Evolutionary conservation across 2,888 invertebrate genomes (phyloP).

Genomic region (Mechanitis mazaeus): DNA sequence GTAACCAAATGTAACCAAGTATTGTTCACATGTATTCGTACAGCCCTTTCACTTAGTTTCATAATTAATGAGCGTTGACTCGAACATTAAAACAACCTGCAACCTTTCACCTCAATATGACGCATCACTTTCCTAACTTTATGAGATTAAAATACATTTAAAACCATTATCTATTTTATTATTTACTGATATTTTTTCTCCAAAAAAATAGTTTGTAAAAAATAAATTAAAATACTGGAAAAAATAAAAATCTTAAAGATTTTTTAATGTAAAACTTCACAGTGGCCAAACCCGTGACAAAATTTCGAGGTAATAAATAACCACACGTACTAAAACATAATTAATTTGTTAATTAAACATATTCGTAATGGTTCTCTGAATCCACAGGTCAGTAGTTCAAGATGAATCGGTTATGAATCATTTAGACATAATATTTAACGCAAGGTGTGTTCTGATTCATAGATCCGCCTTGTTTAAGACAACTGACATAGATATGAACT

Average conservation of each 20-base stretch:
- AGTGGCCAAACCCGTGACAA: neutral
- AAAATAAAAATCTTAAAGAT: no score
- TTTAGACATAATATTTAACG: slow-evolving; percentile 24
- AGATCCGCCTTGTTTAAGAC: slow-evolving; percentile 46
- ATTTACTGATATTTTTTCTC: no score
- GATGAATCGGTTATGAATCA: slow-evolving; percentile 33
- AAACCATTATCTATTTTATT: no score
- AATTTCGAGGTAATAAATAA: slow-evolving; percentile 19
- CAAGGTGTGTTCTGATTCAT: slow-evolving; percentile 44
- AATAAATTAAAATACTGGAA: no score
- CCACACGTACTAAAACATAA: slow-evolving; percentile 6
- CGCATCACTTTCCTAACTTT: slow-evolving; percentile 12
- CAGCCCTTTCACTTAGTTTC: slow-evolving; percentile 29
- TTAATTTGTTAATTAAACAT: slow-evolving; percentile 20
- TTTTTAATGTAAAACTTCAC: no score
- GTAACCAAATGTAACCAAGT: neutral
- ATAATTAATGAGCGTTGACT: slow-evolving; percentile 44
- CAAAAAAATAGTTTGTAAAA: no score
- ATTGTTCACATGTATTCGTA: neutral
- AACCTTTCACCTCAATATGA: slow-evolving; percentile 33
- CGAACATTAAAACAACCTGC: slow-evolving; percentile 41
- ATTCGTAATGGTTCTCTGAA: slow-evolving; percentile 24
- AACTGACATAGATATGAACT: slow-evolving; percentile 22
- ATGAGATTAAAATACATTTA: no score
- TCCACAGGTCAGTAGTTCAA: slow-evolving; percentile 49